These are phyloP conservation scores for Poecilia latipinna DNA, from an alignment of 2,113 vertebrate species.

Conservation along the genomic window DNA sequence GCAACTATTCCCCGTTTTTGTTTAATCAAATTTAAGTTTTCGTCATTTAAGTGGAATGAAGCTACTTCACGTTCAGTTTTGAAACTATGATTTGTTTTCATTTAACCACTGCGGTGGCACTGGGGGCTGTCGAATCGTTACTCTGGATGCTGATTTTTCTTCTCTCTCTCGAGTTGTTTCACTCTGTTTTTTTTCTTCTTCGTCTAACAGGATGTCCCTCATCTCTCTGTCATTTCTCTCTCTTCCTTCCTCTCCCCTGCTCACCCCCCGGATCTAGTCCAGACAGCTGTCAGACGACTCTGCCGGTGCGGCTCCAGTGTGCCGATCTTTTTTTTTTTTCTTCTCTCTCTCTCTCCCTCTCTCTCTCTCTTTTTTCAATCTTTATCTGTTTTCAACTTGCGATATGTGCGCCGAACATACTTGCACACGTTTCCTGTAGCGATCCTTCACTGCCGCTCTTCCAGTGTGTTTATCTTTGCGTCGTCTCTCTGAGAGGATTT, in stretches of 20 bases:
- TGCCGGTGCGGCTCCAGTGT: slow-evolving; percentile 53
- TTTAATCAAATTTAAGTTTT: too few relatives aligned
- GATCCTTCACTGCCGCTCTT: slow-evolving; percentile 21
- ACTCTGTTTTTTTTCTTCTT: slow-evolving; percentile 24
- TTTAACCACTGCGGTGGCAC: too few relatives aligned
- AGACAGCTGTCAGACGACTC: slow-evolving; percentile 69
- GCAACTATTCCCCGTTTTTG: too few relatives aligned
- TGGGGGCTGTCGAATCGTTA: not conserved
- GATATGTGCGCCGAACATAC: not conserved
- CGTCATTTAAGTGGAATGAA: not conserved
- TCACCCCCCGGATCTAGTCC: slow-evolving; percentile 66
- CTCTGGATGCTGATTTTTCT: not conserved
- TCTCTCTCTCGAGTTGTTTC: not conserved
- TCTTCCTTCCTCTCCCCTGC: slow-evolving; percentile 56
- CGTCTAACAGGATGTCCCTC: slow-evolving; percentile 56
- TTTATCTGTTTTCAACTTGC: slow-evolving; percentile 57
- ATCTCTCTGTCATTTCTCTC: slow-evolving; percentile 56
- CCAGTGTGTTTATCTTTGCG: slow-evolving; percentile 22
- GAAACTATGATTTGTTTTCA: not conserved
- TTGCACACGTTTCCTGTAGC: slow-evolving; percentile 48
- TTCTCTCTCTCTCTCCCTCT: too few relatives aligned
- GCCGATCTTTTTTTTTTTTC: slow-evolving; percentile 29
- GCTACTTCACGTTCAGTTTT: not conserved
- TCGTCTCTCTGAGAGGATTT: not conserved
- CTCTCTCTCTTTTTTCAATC: not conserved